These are phyloP conservation scores for Sericinus montela DNA, from an alignment of 2,888 invertebrate species.

Conservation along the genomic window DNA sequence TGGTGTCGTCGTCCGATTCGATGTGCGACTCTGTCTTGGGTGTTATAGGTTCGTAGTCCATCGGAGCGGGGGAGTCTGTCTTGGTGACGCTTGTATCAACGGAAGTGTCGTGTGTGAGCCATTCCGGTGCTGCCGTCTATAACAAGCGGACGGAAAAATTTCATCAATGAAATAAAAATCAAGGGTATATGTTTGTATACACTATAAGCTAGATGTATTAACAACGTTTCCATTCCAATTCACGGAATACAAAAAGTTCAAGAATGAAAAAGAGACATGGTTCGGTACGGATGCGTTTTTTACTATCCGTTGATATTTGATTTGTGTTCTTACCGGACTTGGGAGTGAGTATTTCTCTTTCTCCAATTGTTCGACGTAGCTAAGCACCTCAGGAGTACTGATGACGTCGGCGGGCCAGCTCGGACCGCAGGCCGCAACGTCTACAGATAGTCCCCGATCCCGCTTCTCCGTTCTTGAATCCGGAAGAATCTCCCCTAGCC, in stretches of 20 bases:
- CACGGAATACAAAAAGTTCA: too few species aligned
- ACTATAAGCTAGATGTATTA: too few species aligned
- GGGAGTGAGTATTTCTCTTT: constrained; percentile 50
- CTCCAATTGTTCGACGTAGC: constrained; percentile 66
- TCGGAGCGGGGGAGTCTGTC: constrained; percentile 40
- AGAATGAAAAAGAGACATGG: too few species aligned
- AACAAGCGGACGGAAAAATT: constrained; percentile 9
- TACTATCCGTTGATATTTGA: too few species aligned
- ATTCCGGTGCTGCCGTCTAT: constrained; percentile 40
- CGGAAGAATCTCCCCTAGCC: constrained; percentile 23
- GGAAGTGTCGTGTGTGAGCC: constrained; percentile 32
- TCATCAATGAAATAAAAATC: too few species aligned
- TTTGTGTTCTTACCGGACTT: constrained; percentile 40
- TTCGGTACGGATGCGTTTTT: too few species aligned
- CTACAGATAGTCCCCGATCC: constrained; percentile 43
- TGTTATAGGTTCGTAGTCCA: constrained; percentile 58
- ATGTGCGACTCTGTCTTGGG: constrained; percentile 63
- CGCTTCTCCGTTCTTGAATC: constrained; percentile 29
- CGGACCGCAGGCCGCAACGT: constrained; percentile 45
- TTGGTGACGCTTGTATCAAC: constrained; percentile 33
- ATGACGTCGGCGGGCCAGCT: constrained; percentile 47
- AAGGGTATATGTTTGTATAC: too few species aligned
- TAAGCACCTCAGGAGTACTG: constrained; percentile 71
- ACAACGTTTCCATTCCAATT: too few species aligned
- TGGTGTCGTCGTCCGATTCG: constrained; percentile 63